Evolutionary conservation across 2,888 invertebrate genomes (phyloP), one percentile per base, ranked within the genome.

Genomic region (Tachina fera): DNA sequence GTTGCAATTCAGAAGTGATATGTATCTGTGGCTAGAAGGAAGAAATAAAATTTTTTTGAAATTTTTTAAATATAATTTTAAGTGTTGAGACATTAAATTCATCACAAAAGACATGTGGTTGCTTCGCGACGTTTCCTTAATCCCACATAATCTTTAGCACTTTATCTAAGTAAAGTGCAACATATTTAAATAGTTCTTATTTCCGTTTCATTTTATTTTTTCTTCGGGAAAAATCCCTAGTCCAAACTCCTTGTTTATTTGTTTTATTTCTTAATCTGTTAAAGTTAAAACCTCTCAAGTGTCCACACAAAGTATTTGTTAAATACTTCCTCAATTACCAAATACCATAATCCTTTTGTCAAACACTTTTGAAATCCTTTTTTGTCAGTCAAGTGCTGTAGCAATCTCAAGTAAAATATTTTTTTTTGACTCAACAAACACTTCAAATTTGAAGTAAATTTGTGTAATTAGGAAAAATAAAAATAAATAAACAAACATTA

Each of bases 231-330:
- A 0, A 22, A 2, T n/a, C 16, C 11, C 9, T 16, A 4, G 10
- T 51, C 22, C 13, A 16, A 45, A 22, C 13, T 31, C 1, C 60
- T 60, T 70, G 60, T 71, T 71, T 79, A 22, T 70, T 61, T 68
- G 45, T 63, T 75, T 63, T 22, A 22, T 39, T 74, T 39, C 9
- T 16, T 60, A 74, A 84, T 81, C 63, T 84, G 84, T 77, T 77
- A 58, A 60, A 65, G 39, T 70, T 79, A 41, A 70, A 41, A 68
- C 53, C 11, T 60, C 9, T 61, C 9, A 67, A 80, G 67, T 60
- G 71, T 53, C n/a, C 45, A 3, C 5, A 31, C 5, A 31, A 5
- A 31, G 0, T 31, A 31, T 6, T 31, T 31, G 31, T 31, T 43
- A 51, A 58, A 39, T 74, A 53, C 39, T 78, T 67, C 51, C 51